Base-by-base conservation (phyloP, 1,140 invertebrate genomes). In the Drosophila yakuba region DNA sequence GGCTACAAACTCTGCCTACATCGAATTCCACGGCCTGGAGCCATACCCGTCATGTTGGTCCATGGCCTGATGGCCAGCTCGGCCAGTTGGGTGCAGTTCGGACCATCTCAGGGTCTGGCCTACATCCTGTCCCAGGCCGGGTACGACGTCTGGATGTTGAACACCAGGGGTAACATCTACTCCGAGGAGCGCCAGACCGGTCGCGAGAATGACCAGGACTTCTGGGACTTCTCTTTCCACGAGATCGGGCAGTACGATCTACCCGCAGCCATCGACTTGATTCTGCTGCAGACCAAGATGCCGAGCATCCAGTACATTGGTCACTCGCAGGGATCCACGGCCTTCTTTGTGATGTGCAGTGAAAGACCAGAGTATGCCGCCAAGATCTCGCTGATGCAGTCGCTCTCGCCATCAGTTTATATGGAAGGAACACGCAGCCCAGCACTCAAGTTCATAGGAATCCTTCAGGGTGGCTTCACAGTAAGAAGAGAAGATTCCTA, bases 141-240 rank as follows among this genome's bases (percentile, higher is more conserved):
- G 0, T 96, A 93, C 63, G 95, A 96, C 74, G 95, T 96, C 1
- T 97, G 96, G 96, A 74, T 96, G 80, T 94, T 95, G 0, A 97
- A 97, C 83, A 93, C 94, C 3, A 92, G 96, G 51, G 96, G 96
- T 4, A 96, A 94, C 71, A 91, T 92, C 0, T 95, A 95, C 80
- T 96, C 95, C 0, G 90, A 93, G 12, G 88, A 92, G 10, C 95
- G 96, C 86, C 54, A 80, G 2, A 69, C 68, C 0, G 51, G 92
- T 2, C 47, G 93, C 64, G 91, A 93, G 1, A 73, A 83, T 15
- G 61, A 81, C 1, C 23, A 35, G 5, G 36, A 81, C 3, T 93
- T 88, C 54, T 93, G 92, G 91, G 59, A 81, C 25, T 93, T 90
- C 52, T 95, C 95, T 63, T 96, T 93, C 92, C 94, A 96, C 81